These are phyloP conservation scores for Balearica regulorum DNA, from an alignment of 2,797 vertebrate genomes.

Conservation along the genomic window DNA sequence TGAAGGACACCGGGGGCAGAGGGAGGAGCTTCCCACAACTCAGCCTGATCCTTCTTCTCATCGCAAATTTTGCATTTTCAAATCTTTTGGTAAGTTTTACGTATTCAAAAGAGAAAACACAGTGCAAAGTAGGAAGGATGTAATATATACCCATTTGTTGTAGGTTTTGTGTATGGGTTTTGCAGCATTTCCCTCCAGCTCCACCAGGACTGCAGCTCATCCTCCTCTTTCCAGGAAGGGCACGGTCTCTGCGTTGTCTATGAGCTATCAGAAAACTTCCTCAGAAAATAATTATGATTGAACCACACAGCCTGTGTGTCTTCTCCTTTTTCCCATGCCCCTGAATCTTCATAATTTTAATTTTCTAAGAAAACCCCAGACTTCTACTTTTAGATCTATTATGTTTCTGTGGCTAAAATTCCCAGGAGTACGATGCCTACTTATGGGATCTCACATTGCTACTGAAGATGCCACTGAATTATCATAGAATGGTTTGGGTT, in stretches of 20 bases:
- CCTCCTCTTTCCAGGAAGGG: not conserved
- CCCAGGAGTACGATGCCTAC: rapidly evolving
- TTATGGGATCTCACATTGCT: not conserved
- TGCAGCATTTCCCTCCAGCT: not conserved
- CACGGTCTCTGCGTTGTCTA: rapidly evolving
- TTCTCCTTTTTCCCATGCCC: not conserved
- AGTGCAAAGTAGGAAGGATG: not conserved
- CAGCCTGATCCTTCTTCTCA: rapidly evolving
- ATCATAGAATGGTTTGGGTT: too few species aligned
- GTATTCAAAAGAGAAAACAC: not conserved
- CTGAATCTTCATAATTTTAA: too few species aligned
- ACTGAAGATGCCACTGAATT: not conserved
- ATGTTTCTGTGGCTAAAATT: not conserved
- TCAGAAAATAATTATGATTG: not conserved
- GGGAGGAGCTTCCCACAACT: not conserved
- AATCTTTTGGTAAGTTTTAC: not conserved
- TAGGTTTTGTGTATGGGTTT: not conserved
- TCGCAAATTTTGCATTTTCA: not conserved
- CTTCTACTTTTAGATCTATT: not conserved
- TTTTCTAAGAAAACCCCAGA: not conserved
- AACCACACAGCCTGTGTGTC: not conserved
- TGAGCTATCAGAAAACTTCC: not conserved
- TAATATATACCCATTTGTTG: not conserved
- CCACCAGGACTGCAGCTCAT: not conserved
- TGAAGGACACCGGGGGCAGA: not conserved